Conservation (phyloP, 2,888 invertebrate species). For the Hybos culiciformis region DNA sequence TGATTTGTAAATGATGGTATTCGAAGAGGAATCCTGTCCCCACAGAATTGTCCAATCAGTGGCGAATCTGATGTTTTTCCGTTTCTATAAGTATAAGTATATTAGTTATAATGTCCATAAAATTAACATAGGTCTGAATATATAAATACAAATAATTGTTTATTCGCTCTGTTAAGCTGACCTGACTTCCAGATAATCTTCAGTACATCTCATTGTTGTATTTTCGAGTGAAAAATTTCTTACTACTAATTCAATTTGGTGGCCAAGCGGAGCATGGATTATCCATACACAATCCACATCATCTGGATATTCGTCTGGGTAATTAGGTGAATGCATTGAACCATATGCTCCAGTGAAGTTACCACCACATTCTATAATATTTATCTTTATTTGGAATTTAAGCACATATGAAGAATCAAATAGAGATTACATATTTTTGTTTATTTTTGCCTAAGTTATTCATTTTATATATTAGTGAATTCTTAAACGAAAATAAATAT, state of each 20-base stretch:
- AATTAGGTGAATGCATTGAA: constrained; percentile 61
- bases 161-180: constrained; percentile 5
- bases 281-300: constrained; percentile 66
- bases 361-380: constrained; percentile 54
- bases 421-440: constrained; percentile 4
- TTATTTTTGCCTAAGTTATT: background rate
- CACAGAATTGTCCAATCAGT: constrained; percentile 68
- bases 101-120: too few relatives aligned
- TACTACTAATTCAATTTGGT: constrained; percentile 59
- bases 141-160: too few relatives aligned
- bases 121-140: too few relatives aligned
- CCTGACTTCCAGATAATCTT: constrained; percentile 66
- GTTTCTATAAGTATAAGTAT: constrained; percentile 58
- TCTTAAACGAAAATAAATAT: too few relatives aligned
- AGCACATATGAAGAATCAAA: too few relatives aligned
- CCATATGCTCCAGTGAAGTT: constrained; percentile 52
- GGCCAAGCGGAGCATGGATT: constrained; percentile 56
- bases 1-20: constrained; percentile 64
- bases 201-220: constrained; percentile 38
- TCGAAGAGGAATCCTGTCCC: constrained; percentile 43
- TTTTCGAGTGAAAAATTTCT: constrained; percentile 51
- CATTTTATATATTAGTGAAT: too few relatives aligned
- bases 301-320: constrained; percentile 55
- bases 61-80: constrained; percentile 61
- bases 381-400: too few relatives aligned